Evolutionary conservation across 1,140 invertebrate genomes (phyloP), one percentile per base, ranked within the genome.

Genomic region (Diplogasteroides magnus): DNA sequence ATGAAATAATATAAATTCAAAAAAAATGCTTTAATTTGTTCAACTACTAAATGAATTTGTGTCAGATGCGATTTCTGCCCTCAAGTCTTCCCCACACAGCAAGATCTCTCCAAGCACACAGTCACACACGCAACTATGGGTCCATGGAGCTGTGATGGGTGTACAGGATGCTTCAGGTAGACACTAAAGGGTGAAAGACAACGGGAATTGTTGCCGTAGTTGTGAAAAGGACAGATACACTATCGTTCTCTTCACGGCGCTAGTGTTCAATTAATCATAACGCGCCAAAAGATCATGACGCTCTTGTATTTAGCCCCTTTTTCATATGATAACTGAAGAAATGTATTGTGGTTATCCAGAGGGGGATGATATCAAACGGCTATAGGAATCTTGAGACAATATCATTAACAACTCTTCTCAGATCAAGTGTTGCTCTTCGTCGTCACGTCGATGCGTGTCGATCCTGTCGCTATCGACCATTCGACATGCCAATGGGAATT

Each of bases 401-500:
- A 19, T 0, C 0, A 28, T 23, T 61, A 15, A 64, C 14, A 32
- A n/a, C 26, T 11, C 55, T 58, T 11, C 64, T 64, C 59, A 72
- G 29, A 6, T 71, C 67, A 14, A 58, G 48, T 28, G 19, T 31
- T 31, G 65, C 70, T 62, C 70, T 72, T 2, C 64, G 70, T 1
- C 70, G 70, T 15, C 70, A 72, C 28, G 31, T 27, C n/a, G 70
- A 72, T 58, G 64, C 66, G 29, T 67, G 65, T 25, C 64, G 70
- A 19, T 29, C 64, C 15, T 72, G 70, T 31, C 29, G 61, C 32
- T 32, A 67, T 15, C 70, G 37, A 19, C 37, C 37, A 19, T 48
- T 48, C 37, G 37, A 48, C 37, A 48, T 48, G 37, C 37, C 37
- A 6, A 19, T 48, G 37, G 37, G 37, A 23, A 72, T 72, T 48